Conservation (phyloP, 2,888 invertebrate species). For the Sesia bembeciformis region DNA sequence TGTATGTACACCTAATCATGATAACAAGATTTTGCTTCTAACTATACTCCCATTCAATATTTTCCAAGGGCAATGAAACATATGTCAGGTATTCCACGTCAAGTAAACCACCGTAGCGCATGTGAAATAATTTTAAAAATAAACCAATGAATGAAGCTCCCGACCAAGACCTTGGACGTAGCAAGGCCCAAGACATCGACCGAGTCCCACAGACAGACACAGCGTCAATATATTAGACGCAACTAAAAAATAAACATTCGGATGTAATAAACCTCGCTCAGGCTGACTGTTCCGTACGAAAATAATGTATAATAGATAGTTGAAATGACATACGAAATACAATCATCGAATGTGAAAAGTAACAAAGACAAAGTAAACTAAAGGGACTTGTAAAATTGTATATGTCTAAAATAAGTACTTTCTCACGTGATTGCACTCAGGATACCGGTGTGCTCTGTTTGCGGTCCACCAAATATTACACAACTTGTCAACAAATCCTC, state of each 20-base stretch:
- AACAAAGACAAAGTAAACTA: no score
- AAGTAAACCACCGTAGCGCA: neutral
- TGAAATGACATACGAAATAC: no score
- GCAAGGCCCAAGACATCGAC: constrained; percentile 21
- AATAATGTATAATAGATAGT: neutral
- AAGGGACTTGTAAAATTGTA: no score
- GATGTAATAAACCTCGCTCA: neutral
- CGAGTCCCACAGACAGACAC: constrained; percentile 6
- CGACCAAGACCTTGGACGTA: constrained; percentile 41
- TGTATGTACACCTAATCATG: no score
- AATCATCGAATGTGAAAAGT: no score
- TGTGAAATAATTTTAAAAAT: constrained; percentile 27
- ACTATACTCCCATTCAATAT: neutral
- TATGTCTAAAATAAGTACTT: no score
- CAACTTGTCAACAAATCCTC: no score
- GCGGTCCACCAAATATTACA: no score
- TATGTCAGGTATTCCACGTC: neutral
- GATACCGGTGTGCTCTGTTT: no score
- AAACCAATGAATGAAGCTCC: constrained; percentile 29
- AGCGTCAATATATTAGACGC: neutral
- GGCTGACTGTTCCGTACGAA: neutral
- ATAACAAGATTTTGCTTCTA: no score
- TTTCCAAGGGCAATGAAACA: neutral
- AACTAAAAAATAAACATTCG: neutral
- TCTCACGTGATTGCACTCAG: no score